phyloP scores from a whole-genome alignment of 2,113 vertebrate species.

The Charina bottae region DNA sequence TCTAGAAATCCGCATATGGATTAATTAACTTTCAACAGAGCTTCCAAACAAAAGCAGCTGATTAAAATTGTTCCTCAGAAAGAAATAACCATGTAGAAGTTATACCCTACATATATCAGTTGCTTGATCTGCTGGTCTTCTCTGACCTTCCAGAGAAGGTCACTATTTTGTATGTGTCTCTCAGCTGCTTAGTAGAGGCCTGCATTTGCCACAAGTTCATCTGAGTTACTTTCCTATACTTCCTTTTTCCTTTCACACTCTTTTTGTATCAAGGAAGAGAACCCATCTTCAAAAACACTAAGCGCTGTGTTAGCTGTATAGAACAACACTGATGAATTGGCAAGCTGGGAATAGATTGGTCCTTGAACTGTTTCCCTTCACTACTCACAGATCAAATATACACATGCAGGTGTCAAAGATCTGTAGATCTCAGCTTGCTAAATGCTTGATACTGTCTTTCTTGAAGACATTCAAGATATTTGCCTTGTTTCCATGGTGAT shows the following conservation, averaged over 20 bases:
- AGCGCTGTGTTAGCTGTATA: not conserved
- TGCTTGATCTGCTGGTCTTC: not conserved
- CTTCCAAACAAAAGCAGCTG: not conserved
- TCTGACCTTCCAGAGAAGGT: not conserved
- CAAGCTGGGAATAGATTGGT: fast-evolving
- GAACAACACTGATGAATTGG: slow-evolving; percentile 43
- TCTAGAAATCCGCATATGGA: not conserved
- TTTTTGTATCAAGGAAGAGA: slow-evolving; percentile 23
- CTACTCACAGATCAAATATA: not conserved
- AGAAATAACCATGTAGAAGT: not conserved
- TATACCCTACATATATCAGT: no score
- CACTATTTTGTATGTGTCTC: not conserved
- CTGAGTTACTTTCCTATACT: not conserved
- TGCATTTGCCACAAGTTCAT: not conserved
- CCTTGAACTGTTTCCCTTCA: not conserved
- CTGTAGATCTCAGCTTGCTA: not conserved
- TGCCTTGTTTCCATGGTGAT: not conserved
- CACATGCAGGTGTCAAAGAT: not conserved
- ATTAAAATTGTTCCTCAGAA: not conserved
- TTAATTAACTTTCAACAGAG: not conserved
- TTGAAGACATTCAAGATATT: not conserved
- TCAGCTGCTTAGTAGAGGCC: not conserved
- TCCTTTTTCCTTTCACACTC: not conserved
- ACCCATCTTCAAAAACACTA: slow-evolving; percentile 25
- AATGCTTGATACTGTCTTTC: slow-evolving; percentile 4